Percentiles rank a stretch among this genome's conserved stretches.
Evolutionary conservation across 2,113 vertebrate species (phyloP).

Genomic region (Rhadina sibilatrix): DNA sequence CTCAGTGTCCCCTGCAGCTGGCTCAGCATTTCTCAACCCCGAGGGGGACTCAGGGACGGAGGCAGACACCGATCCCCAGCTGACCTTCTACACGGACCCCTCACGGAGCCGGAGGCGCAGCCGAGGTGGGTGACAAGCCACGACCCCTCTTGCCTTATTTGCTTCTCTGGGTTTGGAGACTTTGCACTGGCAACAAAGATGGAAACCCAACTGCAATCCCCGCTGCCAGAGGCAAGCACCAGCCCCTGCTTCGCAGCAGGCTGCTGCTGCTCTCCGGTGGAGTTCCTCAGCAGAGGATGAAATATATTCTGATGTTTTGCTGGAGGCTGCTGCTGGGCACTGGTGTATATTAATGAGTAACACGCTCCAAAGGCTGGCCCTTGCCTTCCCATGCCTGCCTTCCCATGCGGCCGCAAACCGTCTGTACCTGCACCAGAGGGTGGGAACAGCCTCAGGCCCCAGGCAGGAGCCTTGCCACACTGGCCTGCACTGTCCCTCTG

Average conservation of each 20-base stretch:
- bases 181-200: neutral
- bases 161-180: neutral
- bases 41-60: conserved; percentile 95
- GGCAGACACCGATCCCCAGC: conserved; percentile 95
- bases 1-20: conserved; percentile 73
- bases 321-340: neutral
- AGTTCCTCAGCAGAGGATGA: conserved; percentile 5
- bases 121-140: conserved; percentile 74
- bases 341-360: conserved; percentile 11
- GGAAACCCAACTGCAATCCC: fast-evolving
- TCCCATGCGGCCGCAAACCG: too few relatives aligned
- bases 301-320: neutral
- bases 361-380: neutral
- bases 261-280: neutral
- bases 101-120: conserved; percentile 92
- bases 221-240: fast-evolving
- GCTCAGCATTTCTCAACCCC: conserved; percentile 96
- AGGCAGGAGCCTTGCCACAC: neutral
- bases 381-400: fast-evolving
- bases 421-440: neutral
- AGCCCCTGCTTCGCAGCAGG: fast-evolving
- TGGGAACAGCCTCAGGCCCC: neutral
- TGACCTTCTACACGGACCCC: conserved; percentile 97
- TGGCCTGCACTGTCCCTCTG: neutral
- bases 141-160: neutral